These are phyloP conservation scores for Cosmopolites sordidus DNA, from an alignment of 2,888 invertebrate genomes.

Conservation along the genomic window DNA sequence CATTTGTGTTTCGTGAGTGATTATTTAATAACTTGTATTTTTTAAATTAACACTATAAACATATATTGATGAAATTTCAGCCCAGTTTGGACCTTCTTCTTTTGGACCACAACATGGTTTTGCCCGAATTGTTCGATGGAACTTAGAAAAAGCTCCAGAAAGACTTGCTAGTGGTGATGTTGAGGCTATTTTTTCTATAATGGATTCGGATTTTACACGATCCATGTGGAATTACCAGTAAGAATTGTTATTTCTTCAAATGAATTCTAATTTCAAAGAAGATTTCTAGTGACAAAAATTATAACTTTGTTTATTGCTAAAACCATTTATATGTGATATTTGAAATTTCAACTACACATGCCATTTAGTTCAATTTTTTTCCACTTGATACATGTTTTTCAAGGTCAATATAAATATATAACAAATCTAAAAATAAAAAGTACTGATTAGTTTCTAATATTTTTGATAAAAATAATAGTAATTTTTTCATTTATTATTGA, in stretches of 20 bases:
- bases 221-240: conserved; percentile 93
- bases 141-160: conserved; percentile 83
- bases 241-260: conserved; percentile 49
- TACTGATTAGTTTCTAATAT: no score
- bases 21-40: background rate
- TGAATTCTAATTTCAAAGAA: no score
- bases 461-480: no score
- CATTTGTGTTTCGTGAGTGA: conserved; percentile 94
- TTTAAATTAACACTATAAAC: background rate
- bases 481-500: no score
- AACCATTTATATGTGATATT: no score
- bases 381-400: no score
- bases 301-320: no score
- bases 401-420: no score
- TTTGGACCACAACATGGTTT: conserved; percentile 96
- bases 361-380: no score
- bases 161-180: conserved; percentile 86
- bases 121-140: conserved; percentile 89
- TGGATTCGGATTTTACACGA: conserved; percentile 88
- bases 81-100: conserved; percentile 93
- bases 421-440: no score
- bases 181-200: conserved; percentile 85
- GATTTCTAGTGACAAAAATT: no score
- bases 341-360: no score
- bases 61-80: conserved; percentile 53